Evolutionary conservation across 2,113 vertebrate species (phyloP), one percentile per base, ranked within the genome.

Genomic region (Loxodonta africana): DNA sequence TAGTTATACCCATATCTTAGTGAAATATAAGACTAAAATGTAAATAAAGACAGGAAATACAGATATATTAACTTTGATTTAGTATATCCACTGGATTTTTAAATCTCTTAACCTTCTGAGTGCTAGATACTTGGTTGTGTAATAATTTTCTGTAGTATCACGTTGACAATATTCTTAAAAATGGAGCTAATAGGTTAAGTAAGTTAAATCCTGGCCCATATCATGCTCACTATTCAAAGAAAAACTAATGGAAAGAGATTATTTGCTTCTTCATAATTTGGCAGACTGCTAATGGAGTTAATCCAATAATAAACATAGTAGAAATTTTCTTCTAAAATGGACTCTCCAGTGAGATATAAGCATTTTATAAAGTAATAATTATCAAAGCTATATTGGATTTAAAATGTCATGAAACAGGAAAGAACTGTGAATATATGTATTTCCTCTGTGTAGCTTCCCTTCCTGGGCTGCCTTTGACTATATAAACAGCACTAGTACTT

Each of bases 321-420:
- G 95, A 60, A 51, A 37, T 88, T 86, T 96, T 82, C 62, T 92
- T 82, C 57, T 77, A 92, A 83, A 46, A 93, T 60, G 28, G 41
- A 86, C 14, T 83, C 63, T 89, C 88, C 30, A 88, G 12, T 93
- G 81, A 92, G 14, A 11, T 63, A 15, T 69, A 74, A 77, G 63
- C 85, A 53, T 93, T 96, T 95, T 95, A 86, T 87, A 81, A 96
- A 95, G 46, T n/a, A 15, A 17, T 41, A 91, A 74, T 92, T 90
- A 73, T 30, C 81, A 88, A 91, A 94, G 60, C 74, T 94, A 17
- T 82, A 26, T 57, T 83, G 15, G 33, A 80, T 30, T 65, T 95
- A 30, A 90, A 94, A 77, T 30, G 73, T 15, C 78, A 46, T 23
- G n/a, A 74, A 28, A 74, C 20, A 41, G 73, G 73, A 41, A n/a